A percentile compares a stretch with the other conserved stretches of the same genome.
phyloP scores from a whole-genome alignment of 1,140 invertebrate species.

The Brachionus manjavacas region DNA sequence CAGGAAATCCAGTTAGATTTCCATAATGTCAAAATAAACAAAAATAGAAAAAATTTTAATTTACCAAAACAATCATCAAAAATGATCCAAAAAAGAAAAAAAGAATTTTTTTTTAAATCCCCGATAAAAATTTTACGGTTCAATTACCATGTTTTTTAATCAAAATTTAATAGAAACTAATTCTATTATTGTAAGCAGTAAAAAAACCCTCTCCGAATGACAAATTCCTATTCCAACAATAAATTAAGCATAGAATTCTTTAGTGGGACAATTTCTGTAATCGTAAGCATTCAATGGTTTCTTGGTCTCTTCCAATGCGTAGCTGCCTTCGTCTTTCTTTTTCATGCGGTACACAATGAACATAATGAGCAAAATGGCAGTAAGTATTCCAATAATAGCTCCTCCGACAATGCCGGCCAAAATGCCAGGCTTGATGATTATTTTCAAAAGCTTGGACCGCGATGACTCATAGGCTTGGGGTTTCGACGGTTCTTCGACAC shows the following conservation, averaged over 20 bases:
- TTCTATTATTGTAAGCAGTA: background rate
- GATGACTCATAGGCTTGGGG: background rate
- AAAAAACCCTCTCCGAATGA: background rate
- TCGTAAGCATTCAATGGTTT: slow-evolving; percentile 81
- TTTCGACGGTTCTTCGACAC: background rate
- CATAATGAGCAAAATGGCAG: slow-evolving; percentile 96
- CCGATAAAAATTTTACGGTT: background rate
- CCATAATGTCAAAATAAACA: background rate
- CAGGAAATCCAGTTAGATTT: background rate
- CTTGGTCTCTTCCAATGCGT: slow-evolving; percentile 91
- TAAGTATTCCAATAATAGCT: slow-evolving; percentile 88
- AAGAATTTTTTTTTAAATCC: background rate
- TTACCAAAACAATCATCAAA: slow-evolving; percentile 4
- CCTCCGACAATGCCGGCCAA: slow-evolving; percentile 93
- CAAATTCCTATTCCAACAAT: background rate
- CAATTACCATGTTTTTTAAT: background rate
- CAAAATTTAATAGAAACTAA: background rate
- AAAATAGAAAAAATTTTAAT: background rate
- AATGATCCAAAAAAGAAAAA: background rate
- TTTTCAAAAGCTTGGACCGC: slow-evolving; percentile 50
- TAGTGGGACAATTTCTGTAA: slow-evolving; percentile 81
- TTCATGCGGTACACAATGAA: slow-evolving; percentile 97
- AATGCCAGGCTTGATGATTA: slow-evolving; percentile 88
- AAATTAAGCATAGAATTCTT: slow-evolving; percentile 85
- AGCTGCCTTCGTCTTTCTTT: slow-evolving; percentile 98